Percentiles rank a stretch among this genome's conserved stretches.
Conservation (phyloP, 2,797 vertebrate genomes). For the Carcharodon carcharias region DNA sequence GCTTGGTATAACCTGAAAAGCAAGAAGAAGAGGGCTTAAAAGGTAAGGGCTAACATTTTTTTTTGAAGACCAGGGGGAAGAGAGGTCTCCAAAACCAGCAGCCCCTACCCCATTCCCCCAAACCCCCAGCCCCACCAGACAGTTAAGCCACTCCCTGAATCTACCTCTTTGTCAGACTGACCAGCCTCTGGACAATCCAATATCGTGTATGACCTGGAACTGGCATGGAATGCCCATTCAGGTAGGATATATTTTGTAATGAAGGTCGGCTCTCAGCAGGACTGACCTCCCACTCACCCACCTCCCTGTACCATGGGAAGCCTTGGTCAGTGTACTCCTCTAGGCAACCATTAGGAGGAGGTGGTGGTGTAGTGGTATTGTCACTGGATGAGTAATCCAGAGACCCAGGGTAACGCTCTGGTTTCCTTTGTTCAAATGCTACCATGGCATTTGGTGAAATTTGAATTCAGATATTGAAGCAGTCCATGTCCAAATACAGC, state of each 20-base stretch:
- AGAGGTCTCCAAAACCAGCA: background rate
- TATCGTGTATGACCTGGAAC: background rate
- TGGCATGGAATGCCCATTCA: background rate
- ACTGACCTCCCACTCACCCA: background rate
- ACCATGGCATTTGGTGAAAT: too few species aligned
- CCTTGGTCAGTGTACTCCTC: background rate
- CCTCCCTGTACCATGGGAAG: background rate
- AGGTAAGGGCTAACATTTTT: background rate
- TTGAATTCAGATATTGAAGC: too few species aligned
- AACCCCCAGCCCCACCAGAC: background rate
- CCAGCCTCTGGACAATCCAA: too few species aligned
- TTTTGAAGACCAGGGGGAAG: background rate
- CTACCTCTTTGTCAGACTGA: background rate
- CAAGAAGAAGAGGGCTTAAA: background rate
- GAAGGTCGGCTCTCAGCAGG: background rate
- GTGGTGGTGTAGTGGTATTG: too few species aligned
- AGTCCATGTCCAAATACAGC: too few species aligned
- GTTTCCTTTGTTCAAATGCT: too few species aligned
- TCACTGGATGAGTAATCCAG: too few species aligned
- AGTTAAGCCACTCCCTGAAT: background rate
- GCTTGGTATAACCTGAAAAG: background rate
- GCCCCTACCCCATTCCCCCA: too few species aligned
- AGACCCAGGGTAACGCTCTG: too few species aligned
- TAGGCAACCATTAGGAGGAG: background rate
- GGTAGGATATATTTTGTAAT: background rate